Evolutionary conservation across 2,888 invertebrate species (phyloP).

Genomic region (Drosophila ustulata): DNA sequence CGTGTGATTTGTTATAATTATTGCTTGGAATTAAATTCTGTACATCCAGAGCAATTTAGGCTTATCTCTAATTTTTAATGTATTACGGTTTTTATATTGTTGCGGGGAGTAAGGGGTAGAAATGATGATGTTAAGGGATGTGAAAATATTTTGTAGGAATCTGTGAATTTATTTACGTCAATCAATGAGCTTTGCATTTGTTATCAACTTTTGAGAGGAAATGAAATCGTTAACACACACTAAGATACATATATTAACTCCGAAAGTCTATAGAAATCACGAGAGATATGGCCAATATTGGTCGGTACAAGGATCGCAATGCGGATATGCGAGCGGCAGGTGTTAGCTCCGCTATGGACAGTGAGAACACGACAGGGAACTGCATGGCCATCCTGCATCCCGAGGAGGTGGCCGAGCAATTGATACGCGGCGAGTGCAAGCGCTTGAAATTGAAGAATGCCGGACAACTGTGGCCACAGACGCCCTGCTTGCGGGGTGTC

Average conservation of each 20-base stretch:
- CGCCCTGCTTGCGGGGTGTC: slow-evolving; percentile 48
- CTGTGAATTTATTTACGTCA: not conserved
- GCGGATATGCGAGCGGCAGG: slow-evolving; percentile 69
- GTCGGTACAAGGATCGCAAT: slow-evolving; percentile 69
- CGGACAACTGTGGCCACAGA: not conserved
- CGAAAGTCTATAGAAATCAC: not conserved
- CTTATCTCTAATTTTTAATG: no score
- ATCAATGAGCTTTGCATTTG: slow-evolving; percentile 3
- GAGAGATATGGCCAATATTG: slow-evolving; percentile 57
- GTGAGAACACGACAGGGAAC: slow-evolving; percentile 15
- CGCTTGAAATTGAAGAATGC: not conserved
- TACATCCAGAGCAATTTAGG: no score
- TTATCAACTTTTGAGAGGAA: slow-evolving; percentile 30
- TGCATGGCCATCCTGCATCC: slow-evolving; percentile 51
- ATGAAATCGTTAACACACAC: slow-evolving; percentile 3
- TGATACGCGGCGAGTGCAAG: slow-evolving; percentile 62
- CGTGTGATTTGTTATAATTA: no score
- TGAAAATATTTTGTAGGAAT: no score
- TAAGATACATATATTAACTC: not conserved
- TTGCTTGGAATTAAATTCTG: no score
- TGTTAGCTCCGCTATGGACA: slow-evolving; percentile 5
- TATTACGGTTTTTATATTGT: no score
- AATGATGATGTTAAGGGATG: no score
- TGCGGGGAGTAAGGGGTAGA: no score
- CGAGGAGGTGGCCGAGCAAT: slow-evolving; percentile 73